A percentile compares a stretch with the other conserved stretches of the same genome.
Evolutionary conservation across 2,797 vertebrate genomes (phyloP).

Genomic region (Macropus fuliginosus): DNA sequence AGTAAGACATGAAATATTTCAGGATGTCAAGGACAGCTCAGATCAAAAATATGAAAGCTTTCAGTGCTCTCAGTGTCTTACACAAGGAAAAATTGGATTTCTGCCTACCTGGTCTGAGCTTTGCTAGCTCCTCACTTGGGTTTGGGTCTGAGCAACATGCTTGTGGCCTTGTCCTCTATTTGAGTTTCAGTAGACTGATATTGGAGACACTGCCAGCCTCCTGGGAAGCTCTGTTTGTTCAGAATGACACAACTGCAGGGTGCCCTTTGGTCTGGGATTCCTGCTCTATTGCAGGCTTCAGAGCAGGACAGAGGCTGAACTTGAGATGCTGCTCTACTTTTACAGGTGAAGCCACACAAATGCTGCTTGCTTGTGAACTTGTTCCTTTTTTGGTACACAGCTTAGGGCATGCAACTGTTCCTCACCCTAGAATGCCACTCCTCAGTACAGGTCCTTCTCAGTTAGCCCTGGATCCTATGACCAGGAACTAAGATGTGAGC

Average conservation of each 20-base stretch:
- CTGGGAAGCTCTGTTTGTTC: not conserved
- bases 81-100: not conserved
- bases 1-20: not conserved
- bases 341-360: not conserved
- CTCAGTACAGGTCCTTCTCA: not conserved
- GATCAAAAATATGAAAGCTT: not conserved
- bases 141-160: not conserved
- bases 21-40: not conserved
- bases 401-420: not conserved
- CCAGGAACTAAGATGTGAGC: not conserved
- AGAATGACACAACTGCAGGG: not conserved
- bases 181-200: not conserved
- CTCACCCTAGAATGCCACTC: not conserved
- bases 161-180: not conserved
- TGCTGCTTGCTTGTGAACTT: not conserved
- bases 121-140: not conserved
- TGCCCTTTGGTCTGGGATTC: not conserved
- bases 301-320: not conserved
- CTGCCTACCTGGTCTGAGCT: not conserved
- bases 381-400: not conserved
- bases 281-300: not conserved
- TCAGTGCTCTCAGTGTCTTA: not conserved
- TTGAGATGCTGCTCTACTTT: not conserved
- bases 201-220: not conserved
- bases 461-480: not conserved